Percentiles rank a stretch among this genome's conserved stretches.
Evolutionary conservation across 2,797 vertebrate species (phyloP).

Genomic region (Tympanoctomys barrerae): DNA sequence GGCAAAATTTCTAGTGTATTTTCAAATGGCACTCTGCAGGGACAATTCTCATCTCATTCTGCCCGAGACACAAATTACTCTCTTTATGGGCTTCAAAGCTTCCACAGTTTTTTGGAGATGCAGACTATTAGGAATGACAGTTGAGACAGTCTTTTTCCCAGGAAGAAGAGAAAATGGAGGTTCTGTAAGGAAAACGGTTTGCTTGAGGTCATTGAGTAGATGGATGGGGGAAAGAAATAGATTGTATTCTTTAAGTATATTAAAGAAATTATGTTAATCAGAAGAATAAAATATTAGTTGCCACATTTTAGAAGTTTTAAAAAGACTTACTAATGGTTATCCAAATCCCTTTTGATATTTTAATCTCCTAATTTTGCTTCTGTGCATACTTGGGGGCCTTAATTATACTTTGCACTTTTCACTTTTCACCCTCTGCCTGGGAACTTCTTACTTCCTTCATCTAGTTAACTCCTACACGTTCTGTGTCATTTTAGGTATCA

Average conservation of each 20-base stretch:
- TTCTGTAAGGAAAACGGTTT: not conserved
- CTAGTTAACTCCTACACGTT: not conserved
- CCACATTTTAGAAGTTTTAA: not conserved
- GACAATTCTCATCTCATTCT: not conserved
- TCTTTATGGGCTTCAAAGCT: not conserved
- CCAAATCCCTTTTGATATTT: not conserved
- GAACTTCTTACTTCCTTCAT: not conserved
- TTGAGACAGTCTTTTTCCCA: not conserved
- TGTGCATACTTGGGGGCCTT: not conserved
- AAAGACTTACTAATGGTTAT: not conserved
- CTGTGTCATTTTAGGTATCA: not conserved
- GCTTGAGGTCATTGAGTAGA: not conserved
- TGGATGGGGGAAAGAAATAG: not conserved
- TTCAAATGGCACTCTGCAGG: not conserved
- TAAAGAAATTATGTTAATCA: slow-evolving; percentile 19
- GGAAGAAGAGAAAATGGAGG: not conserved
- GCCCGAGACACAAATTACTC: not conserved
- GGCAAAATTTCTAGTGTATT: not conserved
- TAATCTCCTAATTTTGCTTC: slow-evolving; percentile 40
- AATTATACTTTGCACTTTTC: not conserved
- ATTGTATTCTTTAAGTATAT: not conserved
- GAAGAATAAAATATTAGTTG: not conserved
- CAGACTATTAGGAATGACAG: not conserved
- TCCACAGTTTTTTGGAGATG: not conserved
- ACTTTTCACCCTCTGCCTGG: not conserved